Base-by-base conservation (phyloP, 2,113 vertebrate genomes). In the Brachypteracias leptosomus region DNA sequence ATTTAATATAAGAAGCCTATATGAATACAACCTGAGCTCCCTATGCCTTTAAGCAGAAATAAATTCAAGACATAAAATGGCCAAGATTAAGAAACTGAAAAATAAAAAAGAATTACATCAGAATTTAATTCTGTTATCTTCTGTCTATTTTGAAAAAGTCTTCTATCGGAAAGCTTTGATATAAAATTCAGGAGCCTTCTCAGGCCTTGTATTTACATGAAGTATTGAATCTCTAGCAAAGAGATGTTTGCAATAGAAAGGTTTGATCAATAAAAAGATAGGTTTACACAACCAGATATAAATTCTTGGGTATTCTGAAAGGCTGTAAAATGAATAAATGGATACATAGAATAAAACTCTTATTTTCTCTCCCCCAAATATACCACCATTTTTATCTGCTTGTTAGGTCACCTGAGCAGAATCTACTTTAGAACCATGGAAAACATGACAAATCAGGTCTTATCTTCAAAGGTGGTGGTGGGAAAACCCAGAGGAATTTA, bases 401-500 rank as follows among this genome's bases (percentile, higher is more conserved):
- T 49, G 19, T 38, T 92, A 86, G 15, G 47, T 86, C 72, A 86
- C 83, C 88, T 84, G 57, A 90, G 57, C 22, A 93, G 31, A 77
- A 94, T 83, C 11, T 78, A 71, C 19, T 94, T 90, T 15, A 88
- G 55, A 90, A 84, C 59, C 1, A 1, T 21, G 49, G 28, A 92
- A 92, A 88, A 80, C 57, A 78, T 58, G 46, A 90, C 68, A 93
- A 84, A 93, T 78, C 13, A 29, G 55, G 72, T 33, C 85, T 96
- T 94, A 95, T 94, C 95, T 95, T 94, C 93, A 94, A 94, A 95
- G 59, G 66, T 92, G 36, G 57, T 78, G 7, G 87, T 92, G 89
- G 76, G 59, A 92, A 95, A 91, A 95, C 67, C 82, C 91, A 90
- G 84, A 86, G 85, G 92, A 96, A 96, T 93, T 93, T 87, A 82